Base-by-base conservation (phyloP, 2,888 invertebrate species). In the Cryptocheilus praepositus region DNA sequence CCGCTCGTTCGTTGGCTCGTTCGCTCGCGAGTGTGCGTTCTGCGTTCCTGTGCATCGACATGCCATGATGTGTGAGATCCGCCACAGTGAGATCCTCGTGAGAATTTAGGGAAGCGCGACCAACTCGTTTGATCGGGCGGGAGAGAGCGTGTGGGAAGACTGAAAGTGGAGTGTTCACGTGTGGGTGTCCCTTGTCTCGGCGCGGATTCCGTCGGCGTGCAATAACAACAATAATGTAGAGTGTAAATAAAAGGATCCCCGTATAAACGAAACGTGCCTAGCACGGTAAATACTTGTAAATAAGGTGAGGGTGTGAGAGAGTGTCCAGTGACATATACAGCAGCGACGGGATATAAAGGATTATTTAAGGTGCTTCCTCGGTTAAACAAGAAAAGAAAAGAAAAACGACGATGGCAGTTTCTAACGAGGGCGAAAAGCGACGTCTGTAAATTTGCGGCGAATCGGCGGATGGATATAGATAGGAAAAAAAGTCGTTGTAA, bases 251-350 rank as follows among this genome's bases (percentile, higher is more conserved):
- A 62, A 45, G 51, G 44, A 58, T 66, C 11, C 11, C 36, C 36
- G 36, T 36, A 11, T 55, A 57, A 66, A 68, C 55, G 51, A 67
- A 76, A 59, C 71, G 76, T 80, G 77, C 77, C 25, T 66, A 56
- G 73, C 77, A 79, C 81, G 64, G 74, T 78, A 82, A 75, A 84
- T 64, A 59, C 70, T 66, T 75, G 73, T 77, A 70, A 69, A 70
- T 73, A 71, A 54, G 70, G 58, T 25, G 52, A 44, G 13, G 51
- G 54, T 16, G 49, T 11, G 56, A 52, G 36, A 36, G 36, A 36
- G 36, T 36, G 46, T 44, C n/a, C 21, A 25, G 22, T 59, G 19
- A 45, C 61, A 62, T 2, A 25, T 5, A 5, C 25, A 5, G 25
- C 25, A 25, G 25, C 2, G 25, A 25, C 3, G 55, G 62, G 62